Evolutionary conservation across 92 coral and sea anemone species (phyloP), one percentile per base, ranked within the genome.

Genomic region (Porites evermanni): DNA sequence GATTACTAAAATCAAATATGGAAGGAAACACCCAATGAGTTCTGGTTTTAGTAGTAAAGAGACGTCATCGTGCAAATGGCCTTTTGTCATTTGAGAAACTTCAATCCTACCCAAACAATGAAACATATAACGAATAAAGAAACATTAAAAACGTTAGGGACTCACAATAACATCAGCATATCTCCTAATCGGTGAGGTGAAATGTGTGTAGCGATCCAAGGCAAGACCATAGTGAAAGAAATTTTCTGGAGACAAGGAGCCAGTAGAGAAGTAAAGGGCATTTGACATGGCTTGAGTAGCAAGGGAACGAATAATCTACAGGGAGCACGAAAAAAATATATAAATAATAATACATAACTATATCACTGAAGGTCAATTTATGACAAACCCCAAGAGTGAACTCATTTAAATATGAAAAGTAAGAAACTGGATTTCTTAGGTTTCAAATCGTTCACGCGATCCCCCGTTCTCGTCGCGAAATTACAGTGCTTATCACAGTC

Each of bases 221-320:
- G 98, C 98, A 72, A 95, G 92, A 2, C 98, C 98, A 84, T 95
- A 95, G 72, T 95, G 98, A 70, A 93, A 92, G 80, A 88, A 95
- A 80, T 93, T 84, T 20, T 93, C 98, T 63, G 93, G 94, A 11
- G 98, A 88, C 32, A 78, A 71, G 8, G 98, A 95, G 38, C 98
- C 98, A 70, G 98, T 95, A 6, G 98, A 95, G 88, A 91, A 95
- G 82, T 95, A 95, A 50, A 93, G 60, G 1, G 98, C 98, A 69
- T 91, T 95, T 19, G 98, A 90, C 98, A 95, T 95, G 84, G 98
- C 98, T 88, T 95, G 98, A 12, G 96, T 93, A 64, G 98, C 98
- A 44, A 95, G 91, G 38, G 93, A 85, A 47, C 98, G 95, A 11
- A 95, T 84, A 64, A 95, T 78, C 98, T 95, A 66, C 14, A 72